phyloP scores from a whole-genome alignment of 2,888 invertebrate species.

The Meta bourneti region DNA sequence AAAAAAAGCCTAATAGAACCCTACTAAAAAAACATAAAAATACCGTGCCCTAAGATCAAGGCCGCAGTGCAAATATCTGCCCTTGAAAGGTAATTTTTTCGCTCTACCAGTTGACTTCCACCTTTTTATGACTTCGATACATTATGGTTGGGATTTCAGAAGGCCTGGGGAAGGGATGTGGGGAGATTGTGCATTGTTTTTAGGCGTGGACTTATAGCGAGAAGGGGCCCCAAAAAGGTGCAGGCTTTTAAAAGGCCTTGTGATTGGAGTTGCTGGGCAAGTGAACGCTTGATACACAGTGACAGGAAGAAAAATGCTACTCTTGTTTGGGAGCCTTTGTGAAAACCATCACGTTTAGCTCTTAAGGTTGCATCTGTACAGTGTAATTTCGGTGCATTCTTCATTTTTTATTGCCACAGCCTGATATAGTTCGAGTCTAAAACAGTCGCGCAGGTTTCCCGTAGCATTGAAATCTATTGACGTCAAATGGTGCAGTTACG shows the following conservation, averaged over 20 bases:
- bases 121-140: constrained; percentile 40
- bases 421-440: too few relatives aligned
- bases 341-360: background rate
- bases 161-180: background rate
- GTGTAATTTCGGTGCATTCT: constrained; percentile 17
- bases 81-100: constrained; percentile 69
- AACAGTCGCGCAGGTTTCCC: background rate
- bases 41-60: constrained; percentile 68
- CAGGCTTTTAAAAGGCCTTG: background rate
- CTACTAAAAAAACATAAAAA: constrained; percentile 58
- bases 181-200: constrained; percentile 55
- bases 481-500: too few relatives aligned
- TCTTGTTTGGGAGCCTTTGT: constrained; percentile 11
- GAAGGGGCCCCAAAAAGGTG: constrained; percentile 29
- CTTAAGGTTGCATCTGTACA: background rate
- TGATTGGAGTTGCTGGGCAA: constrained; percentile 5
- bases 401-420: constrained; percentile 2
- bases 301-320: constrained; percentile 39
- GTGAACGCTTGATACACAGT: constrained; percentile 18
- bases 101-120: constrained; percentile 30
- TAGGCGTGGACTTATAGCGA: constrained; percentile 51
- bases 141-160: constrained; percentile 59
- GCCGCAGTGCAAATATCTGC: constrained; percentile 53
- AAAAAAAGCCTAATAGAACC: constrained; percentile 49
- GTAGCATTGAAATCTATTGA: too few relatives aligned